A percentile compares a stretch with the other conserved stretches of the same genome.
Conservation (phyloP, 2,888 invertebrate genomes). For the Acleris sparsana region DNA sequence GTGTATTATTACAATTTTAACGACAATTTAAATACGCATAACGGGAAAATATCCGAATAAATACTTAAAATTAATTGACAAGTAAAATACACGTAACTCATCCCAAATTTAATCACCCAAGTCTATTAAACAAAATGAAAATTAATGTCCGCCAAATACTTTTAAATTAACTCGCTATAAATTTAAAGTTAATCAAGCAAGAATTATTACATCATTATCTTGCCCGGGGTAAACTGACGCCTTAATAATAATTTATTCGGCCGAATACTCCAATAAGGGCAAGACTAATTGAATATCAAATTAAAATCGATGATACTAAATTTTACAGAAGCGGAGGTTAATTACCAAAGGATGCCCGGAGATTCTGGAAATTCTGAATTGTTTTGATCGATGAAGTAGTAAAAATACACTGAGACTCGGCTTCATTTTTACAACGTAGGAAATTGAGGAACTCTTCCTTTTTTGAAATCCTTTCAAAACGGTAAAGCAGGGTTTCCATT, state of each 20-base stretch:
- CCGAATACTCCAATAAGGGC: constrained; percentile 13
- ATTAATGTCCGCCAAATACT: constrained; percentile 16
- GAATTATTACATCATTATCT: constrained; percentile 35
- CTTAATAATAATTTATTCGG: constrained; percentile 33
- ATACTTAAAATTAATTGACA: neutral
- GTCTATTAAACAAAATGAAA: constrained; percentile 18
- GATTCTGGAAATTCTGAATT: neutral
- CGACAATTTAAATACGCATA: too few species aligned
- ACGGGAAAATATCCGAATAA: neutral
- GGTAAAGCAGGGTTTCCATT: too few species aligned
- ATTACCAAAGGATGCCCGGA: neutral
- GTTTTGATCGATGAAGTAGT: neutral
- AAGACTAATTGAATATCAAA: constrained; percentile 18
- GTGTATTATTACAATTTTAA: too few species aligned
- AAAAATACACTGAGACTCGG: too few species aligned
- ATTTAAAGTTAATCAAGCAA: constrained; percentile 34
- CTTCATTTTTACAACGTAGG: too few species aligned
- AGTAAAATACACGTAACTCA: neutral
- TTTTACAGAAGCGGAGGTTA: neutral
- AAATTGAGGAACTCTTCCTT: too few species aligned
- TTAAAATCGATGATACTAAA: constrained; percentile 29
- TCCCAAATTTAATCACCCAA: constrained; percentile 1
- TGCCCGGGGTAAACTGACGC: constrained; percentile 17
- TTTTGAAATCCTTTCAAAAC: too few species aligned
- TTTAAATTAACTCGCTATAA: constrained; percentile 27